Base-by-base conservation (phyloP, 53 echinoderm and acorn worm genomes). In the Holothuria scabra region DNA sequence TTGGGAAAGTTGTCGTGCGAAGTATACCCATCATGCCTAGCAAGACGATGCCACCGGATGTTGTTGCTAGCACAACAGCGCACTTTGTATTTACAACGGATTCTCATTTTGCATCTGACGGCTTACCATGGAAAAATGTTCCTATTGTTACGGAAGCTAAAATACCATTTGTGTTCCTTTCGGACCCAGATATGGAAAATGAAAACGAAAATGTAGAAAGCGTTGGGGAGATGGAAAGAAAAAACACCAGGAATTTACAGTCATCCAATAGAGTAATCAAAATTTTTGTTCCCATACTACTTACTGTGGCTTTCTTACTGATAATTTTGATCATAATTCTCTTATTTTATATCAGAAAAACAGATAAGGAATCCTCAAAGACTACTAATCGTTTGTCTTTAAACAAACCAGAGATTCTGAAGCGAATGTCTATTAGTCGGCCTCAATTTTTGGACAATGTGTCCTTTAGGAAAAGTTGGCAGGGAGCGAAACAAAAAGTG, bases 1-100 rank as follows among this genome's bases (percentile, higher is more conserved):
- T 78, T 12, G 78, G 78, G n/a, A 58, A 78, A 78, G 52, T 78
- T 12, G 49, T 74, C 26, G 74, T 74, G 41, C 52, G 49, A 44
- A 2, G 28, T 38, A 21, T 56, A 28, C 72, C 12, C 21, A 20
- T 25, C 41, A 72, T 48, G 18, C 78, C 59, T 49, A 52, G 52
- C 52, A 18, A 52, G 18, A 52, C 14, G 52, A 52, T 16, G 52
- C 52, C 5, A 18, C 52, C 52, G 16, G 52, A 52, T 9, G 52
- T 18, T 6, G 52, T 52, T 16, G 18, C 52, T 6, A 52, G 52
- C 52, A 52, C 52, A 3, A 52, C 52, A 3, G 16, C 52, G 18
- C 18, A 14, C 52, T 16, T 52, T 18, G 52, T 16, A 16, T 14
- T 52, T 1, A 52, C 16, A 52, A 52, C 52, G 18, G 52, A 52